A percentile compares a stretch with the other conserved stretches of the same genome.
Conservation (phyloP, 2,113 vertebrate genomes). For the Parus major region DNA sequence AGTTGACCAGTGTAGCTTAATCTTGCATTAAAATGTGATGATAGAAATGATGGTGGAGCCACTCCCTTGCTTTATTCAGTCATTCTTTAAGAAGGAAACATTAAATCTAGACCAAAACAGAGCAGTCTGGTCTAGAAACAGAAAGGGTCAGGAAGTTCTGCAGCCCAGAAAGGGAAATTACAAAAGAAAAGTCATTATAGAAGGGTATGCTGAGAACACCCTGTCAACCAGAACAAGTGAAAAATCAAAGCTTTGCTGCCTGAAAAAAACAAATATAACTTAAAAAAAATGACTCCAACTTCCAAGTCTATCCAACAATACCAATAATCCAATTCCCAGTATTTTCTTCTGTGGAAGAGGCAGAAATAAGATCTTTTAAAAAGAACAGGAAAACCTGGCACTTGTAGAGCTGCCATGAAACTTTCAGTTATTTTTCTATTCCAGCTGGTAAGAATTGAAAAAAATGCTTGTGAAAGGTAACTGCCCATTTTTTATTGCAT, state of each 20-base stretch:
- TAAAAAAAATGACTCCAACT: background rate
- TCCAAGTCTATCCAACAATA: too few species aligned
- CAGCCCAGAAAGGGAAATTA: background rate
- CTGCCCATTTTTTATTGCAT: background rate
- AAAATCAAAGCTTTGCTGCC: background rate
- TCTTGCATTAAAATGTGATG: background rate
- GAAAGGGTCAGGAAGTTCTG: background rate
- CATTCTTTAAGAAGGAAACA: background rate
- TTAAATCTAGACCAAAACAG: background rate
- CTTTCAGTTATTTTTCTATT: background rate
- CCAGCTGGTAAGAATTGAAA: background rate
- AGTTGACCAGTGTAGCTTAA: background rate
- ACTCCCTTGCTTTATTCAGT: background rate
- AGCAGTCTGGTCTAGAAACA: background rate
- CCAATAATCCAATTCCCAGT: background rate
- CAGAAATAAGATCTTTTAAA: background rate
- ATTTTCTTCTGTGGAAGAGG: background rate
- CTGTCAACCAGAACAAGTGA: background rate
- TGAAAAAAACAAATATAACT: background rate
- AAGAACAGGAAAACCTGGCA: background rate
- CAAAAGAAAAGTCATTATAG: background rate
- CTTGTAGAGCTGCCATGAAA: background rate
- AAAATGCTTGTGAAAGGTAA: background rate
- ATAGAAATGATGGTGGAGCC: background rate
- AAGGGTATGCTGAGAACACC: background rate